Evolutionary conservation across 2,113 vertebrate species (phyloP), one percentile per base, ranked within the genome.

Genomic region (Forbesichthys agassizii): DNA sequence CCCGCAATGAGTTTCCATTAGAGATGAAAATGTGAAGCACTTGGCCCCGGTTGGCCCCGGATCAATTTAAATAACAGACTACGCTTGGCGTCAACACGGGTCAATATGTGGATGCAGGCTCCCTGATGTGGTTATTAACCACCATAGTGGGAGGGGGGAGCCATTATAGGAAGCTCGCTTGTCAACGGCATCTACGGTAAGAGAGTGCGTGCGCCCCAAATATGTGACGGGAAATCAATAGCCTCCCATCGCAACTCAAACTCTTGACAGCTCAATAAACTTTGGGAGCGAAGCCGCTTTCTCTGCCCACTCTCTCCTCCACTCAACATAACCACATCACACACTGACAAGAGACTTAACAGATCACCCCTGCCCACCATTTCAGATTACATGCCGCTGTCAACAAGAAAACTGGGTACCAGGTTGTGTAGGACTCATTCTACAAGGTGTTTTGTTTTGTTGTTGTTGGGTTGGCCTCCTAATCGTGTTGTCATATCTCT

Each of bases 251-350:
- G 70, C 13, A 58, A 81, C 68, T 78, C 81, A 84, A 87, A 87
- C 20, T 84, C 66, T 81, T 84, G 90, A 87, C 87, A 83, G 87
- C 90, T 88, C 88, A 81, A 85, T 88, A 86, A 86, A 82, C 83
- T 84, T 71, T 42, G 58, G 63, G 71, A 36, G 64, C 69, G 60
- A 77, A 78, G 68, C 62, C 27, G 72, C 81, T 58, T 69, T 47
- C 53, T 61, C 59, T 18, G 63, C 46, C 59, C 64, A 42, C 3
- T 65, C 58, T 36, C 55, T 59, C 62, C 13, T 48, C 64, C 65
- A 48, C 70, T n/a, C 75, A 20, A 58, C 63, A 55, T 66, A 55
- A 52, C 73, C 33, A 12, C 69, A 73, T 80, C 71, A 68, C 67
- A 8, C 71, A 84, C 65, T 69, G 82, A 70, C 80, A 64, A 79